Conservation (phyloP, 2,113 vertebrate genomes). For the Promerops cafer region DNA sequence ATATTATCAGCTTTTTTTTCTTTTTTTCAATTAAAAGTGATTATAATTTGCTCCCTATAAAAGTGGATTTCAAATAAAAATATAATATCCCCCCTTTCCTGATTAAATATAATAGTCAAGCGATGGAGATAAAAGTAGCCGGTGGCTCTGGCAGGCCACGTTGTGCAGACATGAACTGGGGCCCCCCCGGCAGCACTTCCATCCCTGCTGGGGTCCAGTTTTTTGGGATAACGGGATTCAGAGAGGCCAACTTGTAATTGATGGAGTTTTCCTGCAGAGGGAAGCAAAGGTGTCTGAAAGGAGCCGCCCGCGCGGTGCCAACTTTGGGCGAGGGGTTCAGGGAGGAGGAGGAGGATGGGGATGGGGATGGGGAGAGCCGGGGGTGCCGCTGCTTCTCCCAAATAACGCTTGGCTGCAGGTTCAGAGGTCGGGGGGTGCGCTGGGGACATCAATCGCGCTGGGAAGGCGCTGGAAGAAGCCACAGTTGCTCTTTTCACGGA, state of each 20-base stretch:
- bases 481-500: accelerated
- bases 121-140: conserved; percentile 25
- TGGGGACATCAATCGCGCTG: accelerated
- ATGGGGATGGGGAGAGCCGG: not conserved
- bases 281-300: conserved; percentile 10
- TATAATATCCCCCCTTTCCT: not conserved
- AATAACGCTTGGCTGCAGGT: accelerated
- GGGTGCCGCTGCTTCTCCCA: not conserved
- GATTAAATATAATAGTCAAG: conserved; percentile 41
- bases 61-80: conserved; percentile 8
- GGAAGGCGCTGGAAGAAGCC: accelerated
- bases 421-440: not conserved
- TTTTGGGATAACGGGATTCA: not conserved
- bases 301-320: not conserved
- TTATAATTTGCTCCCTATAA: conserved; percentile 37
- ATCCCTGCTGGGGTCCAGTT: not conserved
- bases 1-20: conserved; percentile 20
- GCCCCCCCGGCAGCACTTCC: not conserved
- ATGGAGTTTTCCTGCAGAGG: conserved; percentile 36
- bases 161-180: not conserved
- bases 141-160: not conserved
- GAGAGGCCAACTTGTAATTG: not conserved
- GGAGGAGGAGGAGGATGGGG: not conserved
- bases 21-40: conserved; percentile 63
- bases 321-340: not conserved